These are phyloP conservation scores for Yponomeuta sedellus DNA, from an alignment of 2,888 invertebrate genomes.

Conservation along the genomic window DNA sequence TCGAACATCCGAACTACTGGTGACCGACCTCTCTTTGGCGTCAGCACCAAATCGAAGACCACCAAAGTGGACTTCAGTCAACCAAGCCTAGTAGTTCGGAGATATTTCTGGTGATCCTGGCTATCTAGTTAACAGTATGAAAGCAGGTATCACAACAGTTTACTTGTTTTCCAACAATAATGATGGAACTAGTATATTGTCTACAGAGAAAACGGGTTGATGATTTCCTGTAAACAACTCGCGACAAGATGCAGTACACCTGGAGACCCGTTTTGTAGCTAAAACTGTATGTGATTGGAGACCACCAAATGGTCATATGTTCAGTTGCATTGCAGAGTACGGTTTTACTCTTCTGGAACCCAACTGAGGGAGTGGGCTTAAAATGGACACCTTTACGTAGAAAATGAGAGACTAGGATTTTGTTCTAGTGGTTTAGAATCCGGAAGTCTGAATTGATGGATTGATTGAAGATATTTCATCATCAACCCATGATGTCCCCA, in stretches of 20 bases:
- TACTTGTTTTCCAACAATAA: neutral
- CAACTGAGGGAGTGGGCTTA: too few relatives aligned
- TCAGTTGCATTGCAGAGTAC: neutral
- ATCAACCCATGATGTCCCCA: too few relatives aligned
- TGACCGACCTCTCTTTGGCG: neutral
- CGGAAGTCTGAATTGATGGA: too few relatives aligned
- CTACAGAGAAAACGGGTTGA: constrained; percentile 8
- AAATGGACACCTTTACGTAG: too few relatives aligned
- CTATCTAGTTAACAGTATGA: neutral
- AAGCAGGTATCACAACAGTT: neutral
- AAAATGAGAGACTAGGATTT: too few relatives aligned
- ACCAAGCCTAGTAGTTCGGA: neutral
- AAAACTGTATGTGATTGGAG: neutral
- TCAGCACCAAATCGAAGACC: neutral
- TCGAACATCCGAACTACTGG: neutral
- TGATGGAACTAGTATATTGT: constrained; percentile 10
- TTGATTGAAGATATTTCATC: too few relatives aligned
- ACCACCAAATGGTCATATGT: neutral
- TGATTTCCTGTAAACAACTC: constrained; percentile 11
- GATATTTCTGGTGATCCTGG: neutral
- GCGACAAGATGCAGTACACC: neutral
- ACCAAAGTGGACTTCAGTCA: neutral
- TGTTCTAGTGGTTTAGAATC: too few relatives aligned
- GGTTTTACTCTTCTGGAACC: neutral
- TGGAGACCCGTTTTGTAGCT: neutral